These are phyloP conservation scores for Mythimna lalbum DNA, from an alignment of 2,888 invertebrate species.

Conservation along the genomic window DNA sequence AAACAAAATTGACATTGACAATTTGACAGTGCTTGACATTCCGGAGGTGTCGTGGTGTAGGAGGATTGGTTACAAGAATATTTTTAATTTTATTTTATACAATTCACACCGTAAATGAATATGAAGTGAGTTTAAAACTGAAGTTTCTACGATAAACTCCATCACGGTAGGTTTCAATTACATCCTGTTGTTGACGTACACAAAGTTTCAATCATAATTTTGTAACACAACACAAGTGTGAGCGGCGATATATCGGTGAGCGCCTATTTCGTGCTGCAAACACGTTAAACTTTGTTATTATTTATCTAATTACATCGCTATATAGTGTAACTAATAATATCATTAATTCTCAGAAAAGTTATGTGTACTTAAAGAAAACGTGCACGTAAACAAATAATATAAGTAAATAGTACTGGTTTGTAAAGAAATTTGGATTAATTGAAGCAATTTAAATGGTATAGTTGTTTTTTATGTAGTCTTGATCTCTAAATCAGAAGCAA, in stretches of 20 bases:
- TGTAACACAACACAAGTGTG: neutral
- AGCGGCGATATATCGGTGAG: neutral
- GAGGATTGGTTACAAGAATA: slow-evolving; percentile 33
- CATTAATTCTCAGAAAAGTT: neutral
- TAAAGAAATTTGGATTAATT: neutral
- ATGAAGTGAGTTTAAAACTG: slow-evolving; percentile 32
- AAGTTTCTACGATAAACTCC: slow-evolving; percentile 3
- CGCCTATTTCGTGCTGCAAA: slow-evolving; percentile 9
- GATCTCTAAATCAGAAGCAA: neutral
- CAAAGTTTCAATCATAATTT: slow-evolving; percentile 15
- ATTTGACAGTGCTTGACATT: neutral
- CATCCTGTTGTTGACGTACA: slow-evolving; percentile 11
- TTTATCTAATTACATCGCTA: neutral
- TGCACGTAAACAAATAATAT: slow-evolving; percentile 16
- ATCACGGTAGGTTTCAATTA: slow-evolving; percentile 27
- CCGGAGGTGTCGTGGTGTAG: slow-evolving; percentile 21
- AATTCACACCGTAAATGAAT: slow-evolving; percentile 6
- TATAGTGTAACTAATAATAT: neutral
- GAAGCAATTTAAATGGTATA: neutral
- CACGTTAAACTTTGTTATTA: neutral
- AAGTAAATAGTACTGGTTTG: neutral
- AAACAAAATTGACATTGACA: neutral
- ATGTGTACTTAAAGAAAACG: neutral
- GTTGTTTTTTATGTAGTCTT: neutral
- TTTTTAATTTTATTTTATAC: slow-evolving; percentile 15